Conservation (phyloP, 2,888 invertebrate genomes). For the Hirtodrosophila duncani region DNA sequence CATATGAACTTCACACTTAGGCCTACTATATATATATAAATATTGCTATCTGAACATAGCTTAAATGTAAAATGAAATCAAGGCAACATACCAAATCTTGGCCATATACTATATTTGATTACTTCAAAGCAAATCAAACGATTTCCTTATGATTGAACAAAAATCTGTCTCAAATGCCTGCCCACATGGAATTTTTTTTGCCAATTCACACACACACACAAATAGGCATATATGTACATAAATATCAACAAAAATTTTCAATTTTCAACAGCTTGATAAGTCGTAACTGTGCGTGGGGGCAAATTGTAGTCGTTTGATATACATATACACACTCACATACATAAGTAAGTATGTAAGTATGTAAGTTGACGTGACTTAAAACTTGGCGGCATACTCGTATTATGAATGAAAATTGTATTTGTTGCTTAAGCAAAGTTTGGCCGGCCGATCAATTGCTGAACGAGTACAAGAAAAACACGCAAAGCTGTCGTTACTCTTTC, state of each 20-base stretch:
- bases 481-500: constrained; percentile 60
- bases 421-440: constrained; percentile 3
- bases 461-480: constrained; percentile 41
- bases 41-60: too few relatives aligned
- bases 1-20: too few relatives aligned
- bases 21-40: too few relatives aligned
- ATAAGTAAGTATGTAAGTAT: too few relatives aligned
- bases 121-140: constrained; percentile 23
- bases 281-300: too few relatives aligned
- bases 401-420: constrained; percentile 59
- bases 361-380: constrained; percentile 39
- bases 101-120: too few relatives aligned
- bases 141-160: constrained; percentile 48
- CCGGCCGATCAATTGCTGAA: constrained; percentile 25
- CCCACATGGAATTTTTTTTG: constrained; percentile 33
- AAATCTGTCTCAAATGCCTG: constrained; percentile 22
- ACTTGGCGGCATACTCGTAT: constrained; percentile 58
- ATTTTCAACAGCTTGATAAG: constrained; percentile 14
- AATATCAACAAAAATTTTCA: constrained; percentile 9
- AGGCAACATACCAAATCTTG: too few relatives aligned
- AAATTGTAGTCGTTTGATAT: too few relatives aligned
- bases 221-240: constrained; percentile 2
- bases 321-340: too few relatives aligned
- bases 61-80: too few relatives aligned
- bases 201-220: too few relatives aligned